phyloP scores from a whole-genome alignment of 2,113 vertebrate species.

The Notechis scutatus region DNA sequence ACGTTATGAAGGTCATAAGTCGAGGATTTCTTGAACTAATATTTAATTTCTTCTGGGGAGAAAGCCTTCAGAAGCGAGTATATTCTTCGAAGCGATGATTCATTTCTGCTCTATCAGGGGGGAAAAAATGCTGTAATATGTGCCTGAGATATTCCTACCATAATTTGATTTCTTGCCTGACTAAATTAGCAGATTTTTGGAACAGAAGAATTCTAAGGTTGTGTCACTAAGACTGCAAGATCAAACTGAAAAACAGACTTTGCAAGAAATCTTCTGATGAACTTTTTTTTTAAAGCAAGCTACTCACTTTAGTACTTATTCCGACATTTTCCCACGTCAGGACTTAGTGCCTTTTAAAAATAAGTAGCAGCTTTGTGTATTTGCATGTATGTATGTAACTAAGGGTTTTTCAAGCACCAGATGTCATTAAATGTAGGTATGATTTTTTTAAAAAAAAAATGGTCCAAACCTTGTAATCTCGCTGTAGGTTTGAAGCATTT shows the following conservation, averaged over 20 bases:
- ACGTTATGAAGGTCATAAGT: rapidly evolving
- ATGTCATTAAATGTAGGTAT: background rate
- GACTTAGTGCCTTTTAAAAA: background rate
- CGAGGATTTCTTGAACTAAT: background rate
- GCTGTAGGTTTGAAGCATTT: background rate
- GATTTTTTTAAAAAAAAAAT: background rate
- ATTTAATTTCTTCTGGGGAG: background rate
- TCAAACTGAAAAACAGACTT: background rate
- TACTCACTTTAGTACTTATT: background rate
- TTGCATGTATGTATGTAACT: background rate
- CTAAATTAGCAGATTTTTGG: background rate
- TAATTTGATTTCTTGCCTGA: background rate
- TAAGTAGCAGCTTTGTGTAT: background rate
- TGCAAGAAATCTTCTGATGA: background rate
- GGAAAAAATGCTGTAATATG: background rate
- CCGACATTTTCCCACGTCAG: background rate
- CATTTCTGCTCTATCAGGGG: background rate
- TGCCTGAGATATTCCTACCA: background rate
- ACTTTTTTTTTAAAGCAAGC: background rate
- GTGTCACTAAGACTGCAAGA: background rate
- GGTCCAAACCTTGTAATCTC: background rate
- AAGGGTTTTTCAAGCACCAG: background rate
- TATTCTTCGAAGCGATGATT: background rate
- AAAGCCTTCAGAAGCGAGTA: background rate
- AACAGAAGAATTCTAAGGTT: background rate